Percentiles rank a stretch among this genome's conserved stretches.
Evolutionary conservation across 2,113 vertebrate species (phyloP).

Genomic region (Bos taurus): ARS-UCD2.0 NC_037348.1:23852001-23852500

Average conservation of each 20-base stretch:
- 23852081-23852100: slow-evolving; percentile 53
- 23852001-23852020: slow-evolving; percentile 51
- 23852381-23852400: not conserved
- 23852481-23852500: not conserved
- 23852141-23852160: slow-evolving; percentile 44
- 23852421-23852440: not conserved
- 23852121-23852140: slow-evolving; percentile 13
- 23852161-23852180: not conserved
- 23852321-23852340: not conserved
- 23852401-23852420: not conserved
- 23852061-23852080: slow-evolving; percentile 56
- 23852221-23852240: not conserved
- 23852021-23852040: slow-evolving; percentile 52
- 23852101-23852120: slow-evolving; percentile 55
- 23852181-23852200: not conserved
- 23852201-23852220: not conserved
- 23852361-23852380: not conserved
- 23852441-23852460: not conserved
- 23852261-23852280: not conserved
- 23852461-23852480: not conserved
- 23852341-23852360: not conserved
- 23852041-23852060: slow-evolving; percentile 56
- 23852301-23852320: not conserved
- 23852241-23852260: not conserved
- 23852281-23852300: not conserved